Conservation (phyloP, 2,113 vertebrate species). For the Neolamprologus toae region DNA sequence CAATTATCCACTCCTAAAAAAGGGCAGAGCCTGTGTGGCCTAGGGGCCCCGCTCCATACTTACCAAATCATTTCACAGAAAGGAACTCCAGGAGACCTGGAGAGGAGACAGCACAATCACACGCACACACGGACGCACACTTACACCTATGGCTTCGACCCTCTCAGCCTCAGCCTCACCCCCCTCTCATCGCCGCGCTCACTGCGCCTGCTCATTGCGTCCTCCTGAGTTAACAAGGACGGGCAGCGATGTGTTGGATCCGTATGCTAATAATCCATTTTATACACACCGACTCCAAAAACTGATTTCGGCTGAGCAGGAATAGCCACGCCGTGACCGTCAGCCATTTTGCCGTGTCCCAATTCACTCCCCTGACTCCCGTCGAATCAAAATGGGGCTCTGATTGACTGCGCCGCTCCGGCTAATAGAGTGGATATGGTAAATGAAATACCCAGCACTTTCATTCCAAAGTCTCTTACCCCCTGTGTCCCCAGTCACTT, state of each 20-base stretch:
- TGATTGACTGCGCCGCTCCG: slow-evolving; percentile 72
- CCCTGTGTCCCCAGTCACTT: slow-evolving; percentile 73
- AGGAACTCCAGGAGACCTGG: slow-evolving; percentile 46
- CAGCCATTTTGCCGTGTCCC: slow-evolving; percentile 68
- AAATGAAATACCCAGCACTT: slow-evolving; percentile 79
- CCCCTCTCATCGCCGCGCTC: background rate
- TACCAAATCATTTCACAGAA: slow-evolving; percentile 84
- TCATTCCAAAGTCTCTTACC: slow-evolving; percentile 62
- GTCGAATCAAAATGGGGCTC: slow-evolving; percentile 64
- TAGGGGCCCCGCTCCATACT: slow-evolving; percentile 86
- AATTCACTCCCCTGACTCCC: slow-evolving; percentile 70
- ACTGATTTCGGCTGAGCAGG: slow-evolving; percentile 57
- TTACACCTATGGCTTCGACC: background rate
- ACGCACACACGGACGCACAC: background rate
- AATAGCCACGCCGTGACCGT: slow-evolving; percentile 60
- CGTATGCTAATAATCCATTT: slow-evolving; percentile 76
- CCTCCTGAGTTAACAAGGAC: slow-evolving; percentile 15
- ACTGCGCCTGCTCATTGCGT: slow-evolving; percentile 11
- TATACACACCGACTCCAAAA: slow-evolving; percentile 42
- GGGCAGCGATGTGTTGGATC: slow-evolving; percentile 58
- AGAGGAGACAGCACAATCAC: slow-evolving; percentile 12
- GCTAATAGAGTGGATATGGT: slow-evolving; percentile 77
- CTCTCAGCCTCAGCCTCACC: background rate
- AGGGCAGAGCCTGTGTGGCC: slow-evolving; percentile 89
- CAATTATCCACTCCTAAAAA: slow-evolving; percentile 99